These are phyloP conservation scores for Melanerpes formicivorus DNA, from an alignment of 2,113 vertebrate species.

Conservation along the genomic window DNA sequence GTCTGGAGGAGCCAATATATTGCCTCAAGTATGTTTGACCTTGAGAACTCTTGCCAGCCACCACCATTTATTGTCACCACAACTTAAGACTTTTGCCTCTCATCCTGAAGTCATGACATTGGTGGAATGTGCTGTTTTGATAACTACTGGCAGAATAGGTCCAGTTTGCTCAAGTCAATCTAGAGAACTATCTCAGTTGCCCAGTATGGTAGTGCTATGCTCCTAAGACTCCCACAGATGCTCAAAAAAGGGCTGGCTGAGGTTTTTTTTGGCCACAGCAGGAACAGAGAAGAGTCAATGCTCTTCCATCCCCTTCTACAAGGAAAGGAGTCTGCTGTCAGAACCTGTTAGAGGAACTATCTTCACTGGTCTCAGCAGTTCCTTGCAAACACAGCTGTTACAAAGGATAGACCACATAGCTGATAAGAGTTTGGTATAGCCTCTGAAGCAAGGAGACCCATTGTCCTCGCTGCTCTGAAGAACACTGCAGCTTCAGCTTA, in stretches of 20 bases:
- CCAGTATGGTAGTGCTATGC: neutral
- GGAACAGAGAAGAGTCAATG: neutral
- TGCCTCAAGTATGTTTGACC: neutral
- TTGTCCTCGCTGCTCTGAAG: neutral
- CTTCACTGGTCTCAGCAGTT: neutral
- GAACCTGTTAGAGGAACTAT: neutral
- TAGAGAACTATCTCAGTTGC: neutral
- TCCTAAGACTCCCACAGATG: neutral
- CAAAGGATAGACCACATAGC: neutral
- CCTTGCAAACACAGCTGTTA: neutral
- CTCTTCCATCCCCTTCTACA: neutral
- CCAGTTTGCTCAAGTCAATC: neutral
- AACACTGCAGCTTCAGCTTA: neutral
- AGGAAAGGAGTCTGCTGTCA: neutral
- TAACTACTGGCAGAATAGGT: neutral
- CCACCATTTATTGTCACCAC: accelerated
- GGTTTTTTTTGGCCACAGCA: neutral
- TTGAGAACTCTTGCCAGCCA: neutral
- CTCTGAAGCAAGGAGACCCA: neutral
- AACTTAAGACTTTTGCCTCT: neutral
- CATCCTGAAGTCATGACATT: neutral
- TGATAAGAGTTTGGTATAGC: accelerated
- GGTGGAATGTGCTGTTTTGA: neutral
- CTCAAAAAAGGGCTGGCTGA: neutral
- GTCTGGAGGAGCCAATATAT: neutral